Conservation (phyloP, 1,140 invertebrate genomes). For the Plectus sambesii region DNA sequence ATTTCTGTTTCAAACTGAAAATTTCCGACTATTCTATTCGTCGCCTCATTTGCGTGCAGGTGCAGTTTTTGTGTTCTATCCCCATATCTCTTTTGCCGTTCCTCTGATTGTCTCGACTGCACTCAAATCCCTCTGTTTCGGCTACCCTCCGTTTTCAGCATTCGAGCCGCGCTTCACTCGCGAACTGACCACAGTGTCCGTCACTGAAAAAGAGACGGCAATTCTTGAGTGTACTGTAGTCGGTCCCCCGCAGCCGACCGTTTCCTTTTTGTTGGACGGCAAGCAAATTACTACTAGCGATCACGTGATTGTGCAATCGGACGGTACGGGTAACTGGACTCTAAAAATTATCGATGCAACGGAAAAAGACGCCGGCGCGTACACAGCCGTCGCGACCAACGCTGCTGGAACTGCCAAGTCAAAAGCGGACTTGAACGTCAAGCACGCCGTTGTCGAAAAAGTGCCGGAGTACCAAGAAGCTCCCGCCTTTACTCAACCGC, state of each 20-base stretch:
- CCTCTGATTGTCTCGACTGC: background rate
- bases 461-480: too few species aligned
- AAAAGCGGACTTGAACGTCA: slow-evolving; percentile 26
- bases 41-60: too few species aligned
- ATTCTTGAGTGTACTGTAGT: slow-evolving; percentile 47
- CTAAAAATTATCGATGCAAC: slow-evolving; percentile 48
- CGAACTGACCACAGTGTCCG: slow-evolving; percentile 42
- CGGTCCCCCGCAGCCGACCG: slow-evolving; percentile 47
- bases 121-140: too few species aligned
- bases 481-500: slow-evolving; percentile 20
- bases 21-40: too few species aligned
- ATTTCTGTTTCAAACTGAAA: too few species aligned
- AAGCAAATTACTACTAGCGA: slow-evolving; percentile 27
- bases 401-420: slow-evolving; percentile 27
- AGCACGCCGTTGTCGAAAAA: slow-evolving; percentile 8
- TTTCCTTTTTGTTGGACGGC: slow-evolving; percentile 43
- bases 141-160: slow-evolving; percentile 26
- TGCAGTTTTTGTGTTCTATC: background rate
- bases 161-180: slow-evolving; percentile 47
- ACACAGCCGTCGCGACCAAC: slow-evolving; percentile 34
- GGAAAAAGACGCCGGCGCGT: slow-evolving; percentile 30
- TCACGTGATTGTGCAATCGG: slow-evolving; percentile 33
- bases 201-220: slow-evolving; percentile 41
- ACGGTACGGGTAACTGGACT: slow-evolving; percentile 41
- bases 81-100: background rate